These are phyloP conservation scores for Triplophysa dalaica DNA, from an alignment of 2,113 vertebrate species.

Conservation along the genomic window DNA sequence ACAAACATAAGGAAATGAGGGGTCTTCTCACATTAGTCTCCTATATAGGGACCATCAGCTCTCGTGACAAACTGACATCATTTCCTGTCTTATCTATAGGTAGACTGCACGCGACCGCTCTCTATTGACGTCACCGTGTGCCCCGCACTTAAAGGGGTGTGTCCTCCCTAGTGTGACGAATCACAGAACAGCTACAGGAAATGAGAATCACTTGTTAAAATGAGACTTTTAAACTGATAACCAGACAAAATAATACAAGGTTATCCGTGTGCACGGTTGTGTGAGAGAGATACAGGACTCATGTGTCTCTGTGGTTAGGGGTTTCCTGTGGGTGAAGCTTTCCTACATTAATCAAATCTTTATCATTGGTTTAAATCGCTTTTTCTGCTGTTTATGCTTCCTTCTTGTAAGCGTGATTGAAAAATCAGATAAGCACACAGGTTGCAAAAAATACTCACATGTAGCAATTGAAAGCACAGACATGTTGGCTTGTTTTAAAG, in stretches of 20 bases:
- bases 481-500: not conserved
- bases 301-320: not conserved
- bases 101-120: conserved; percentile 1
- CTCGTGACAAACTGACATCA: conserved; percentile 31
- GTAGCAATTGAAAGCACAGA: not conserved
- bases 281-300: not conserved
- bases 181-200: conserved; percentile 37
- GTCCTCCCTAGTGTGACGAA: conserved; percentile 16
- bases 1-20: conserved; percentile 31
- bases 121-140: conserved; percentile 25
- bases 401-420: conserved; percentile 21
- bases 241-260: not conserved
- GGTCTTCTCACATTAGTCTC: not conserved
- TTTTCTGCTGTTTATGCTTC: not conserved
- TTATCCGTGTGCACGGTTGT: not conserved
- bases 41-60: conserved; percentile 5
- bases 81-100: conserved; percentile 44
- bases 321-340: not conserved
- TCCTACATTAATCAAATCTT: not conserved
- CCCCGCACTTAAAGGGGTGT: conserved; percentile 9
- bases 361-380: not conserved
- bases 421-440: conserved; percentile 9
- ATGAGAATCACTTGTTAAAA: conserved; percentile 19
- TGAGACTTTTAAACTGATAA: conserved; percentile 5
- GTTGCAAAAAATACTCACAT: conserved; percentile 5